A percentile compares a stretch with the other conserved stretches of the same genome.
These are phyloP conservation scores for Aradophagus sp. DNA, from an alignment of 1,140 invertebrate genomes.

Conservation along the genomic window DNA sequence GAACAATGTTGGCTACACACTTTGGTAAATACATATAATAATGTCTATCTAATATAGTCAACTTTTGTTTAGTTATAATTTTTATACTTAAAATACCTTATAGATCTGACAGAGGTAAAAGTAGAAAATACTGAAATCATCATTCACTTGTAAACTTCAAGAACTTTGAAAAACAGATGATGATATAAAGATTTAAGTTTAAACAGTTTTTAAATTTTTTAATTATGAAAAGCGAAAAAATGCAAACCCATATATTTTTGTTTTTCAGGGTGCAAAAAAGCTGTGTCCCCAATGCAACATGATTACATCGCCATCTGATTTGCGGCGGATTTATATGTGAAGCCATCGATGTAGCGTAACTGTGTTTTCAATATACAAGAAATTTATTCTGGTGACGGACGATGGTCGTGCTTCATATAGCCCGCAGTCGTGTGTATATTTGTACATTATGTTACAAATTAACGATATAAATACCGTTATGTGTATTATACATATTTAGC, in stretches of 20 bases:
- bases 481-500: slow-evolving; percentile 61
- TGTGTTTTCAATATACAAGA: slow-evolving; percentile 56
- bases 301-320: slow-evolving; percentile 90
- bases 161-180: too few species aligned
- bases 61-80: too few species aligned
- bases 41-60: too few species aligned
- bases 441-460: slow-evolving; percentile 73
- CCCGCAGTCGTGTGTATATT: slow-evolving; percentile 64
- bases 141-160: too few species aligned
- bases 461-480: slow-evolving; percentile 66
- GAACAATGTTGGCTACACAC: slow-evolving; percentile 95
- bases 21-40: slow-evolving; percentile 78
- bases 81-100: too few species aligned
- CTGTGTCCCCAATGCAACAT: slow-evolving; percentile 96
- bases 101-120: too few species aligned
- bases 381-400: slow-evolving; percentile 58
- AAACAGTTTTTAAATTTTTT: too few species aligned
- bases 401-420: slow-evolving; percentile 38
- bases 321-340: slow-evolving; percentile 92
- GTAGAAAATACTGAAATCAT: too few species aligned
- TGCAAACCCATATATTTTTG: too few species aligned
- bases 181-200: too few species aligned
- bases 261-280: slow-evolving; percentile 87
- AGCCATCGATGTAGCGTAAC: slow-evolving; percentile 49
- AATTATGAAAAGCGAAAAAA: too few species aligned